Evolutionary conservation across 2,113 vertebrate species (phyloP).

Genomic region (Catharus bicknelli): DNA sequence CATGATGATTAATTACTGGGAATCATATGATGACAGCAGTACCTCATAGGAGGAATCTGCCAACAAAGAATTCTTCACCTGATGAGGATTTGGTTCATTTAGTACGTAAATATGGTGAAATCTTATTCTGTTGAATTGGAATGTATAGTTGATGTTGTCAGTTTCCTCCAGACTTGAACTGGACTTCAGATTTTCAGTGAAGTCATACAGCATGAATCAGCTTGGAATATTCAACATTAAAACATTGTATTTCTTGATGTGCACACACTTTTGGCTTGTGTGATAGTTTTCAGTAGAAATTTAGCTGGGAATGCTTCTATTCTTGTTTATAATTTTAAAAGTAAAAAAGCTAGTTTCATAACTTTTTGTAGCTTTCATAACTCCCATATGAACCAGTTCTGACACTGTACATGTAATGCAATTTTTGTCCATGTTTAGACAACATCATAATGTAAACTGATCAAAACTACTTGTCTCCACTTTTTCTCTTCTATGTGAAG

Average conservation of each 20-base stretch:
- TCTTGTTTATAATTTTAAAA: background rate
- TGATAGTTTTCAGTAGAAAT: background rate
- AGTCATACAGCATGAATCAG: background rate
- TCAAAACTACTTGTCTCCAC: background rate
- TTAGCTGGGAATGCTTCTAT: background rate
- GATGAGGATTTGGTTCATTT: background rate
- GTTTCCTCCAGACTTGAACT: background rate
- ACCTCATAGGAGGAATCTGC: background rate
- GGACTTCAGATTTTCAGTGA: background rate
- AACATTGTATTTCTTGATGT: background rate
- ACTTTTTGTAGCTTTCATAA: background rate
- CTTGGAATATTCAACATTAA: conserved; percentile 11
- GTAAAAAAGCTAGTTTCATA: conserved; percentile 1
- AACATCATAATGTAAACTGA: background rate
- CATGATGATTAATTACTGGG: conserved; percentile 33
- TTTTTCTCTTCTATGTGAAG: background rate
- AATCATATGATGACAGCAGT: conserved; percentile 12
- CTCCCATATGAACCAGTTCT: accelerated
- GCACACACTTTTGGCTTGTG: background rate
- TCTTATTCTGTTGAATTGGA: background rate
- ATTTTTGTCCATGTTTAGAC: background rate
- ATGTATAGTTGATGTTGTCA: background rate
- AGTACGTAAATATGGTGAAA: background rate
- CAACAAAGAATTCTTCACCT: background rate
- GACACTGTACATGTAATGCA: background rate